Percentiles rank a stretch among this genome's conserved stretches.
Conservation (phyloP, 2,888 invertebrate species). For the Theodoxus fluviatilis region DNA sequence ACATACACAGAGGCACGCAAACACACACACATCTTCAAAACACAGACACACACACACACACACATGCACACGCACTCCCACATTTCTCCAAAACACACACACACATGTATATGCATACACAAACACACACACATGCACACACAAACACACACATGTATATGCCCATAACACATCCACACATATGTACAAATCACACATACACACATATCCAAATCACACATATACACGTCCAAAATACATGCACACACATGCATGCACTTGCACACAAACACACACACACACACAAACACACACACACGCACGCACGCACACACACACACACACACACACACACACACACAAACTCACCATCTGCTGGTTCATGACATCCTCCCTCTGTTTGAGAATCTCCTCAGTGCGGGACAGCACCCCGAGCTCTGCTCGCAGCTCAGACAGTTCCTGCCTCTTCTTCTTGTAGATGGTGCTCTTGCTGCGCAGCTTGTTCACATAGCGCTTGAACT, state of each 20-base stretch:
- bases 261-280: not conserved
- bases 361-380: conserved; percentile 67
- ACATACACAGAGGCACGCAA: no score
- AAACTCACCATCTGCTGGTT: conserved; percentile 70
- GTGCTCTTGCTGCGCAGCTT: conserved; percentile 81
- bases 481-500: conserved; percentile 84
- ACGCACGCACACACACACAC: no score
- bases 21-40: no score
- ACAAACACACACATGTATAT: not conserved
- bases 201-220: not conserved
- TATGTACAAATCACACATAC: not conserved
- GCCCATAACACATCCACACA: not conserved
- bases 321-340: not conserved
- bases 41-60: no score
- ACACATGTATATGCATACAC: no score
- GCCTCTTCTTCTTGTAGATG: conserved; percentile 81
- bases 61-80: no score
- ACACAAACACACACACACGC: not conserved
- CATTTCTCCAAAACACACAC: no score
- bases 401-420: conserved; percentile 80
- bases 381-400: conserved; percentile 78
- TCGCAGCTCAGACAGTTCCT: conserved; percentile 77
- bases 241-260: no score
- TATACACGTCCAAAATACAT: not conserved
- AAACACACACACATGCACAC: not conserved